Conservation (phyloP, 1,140 invertebrate genomes). For the Drosophila ercepeae region DNA sequence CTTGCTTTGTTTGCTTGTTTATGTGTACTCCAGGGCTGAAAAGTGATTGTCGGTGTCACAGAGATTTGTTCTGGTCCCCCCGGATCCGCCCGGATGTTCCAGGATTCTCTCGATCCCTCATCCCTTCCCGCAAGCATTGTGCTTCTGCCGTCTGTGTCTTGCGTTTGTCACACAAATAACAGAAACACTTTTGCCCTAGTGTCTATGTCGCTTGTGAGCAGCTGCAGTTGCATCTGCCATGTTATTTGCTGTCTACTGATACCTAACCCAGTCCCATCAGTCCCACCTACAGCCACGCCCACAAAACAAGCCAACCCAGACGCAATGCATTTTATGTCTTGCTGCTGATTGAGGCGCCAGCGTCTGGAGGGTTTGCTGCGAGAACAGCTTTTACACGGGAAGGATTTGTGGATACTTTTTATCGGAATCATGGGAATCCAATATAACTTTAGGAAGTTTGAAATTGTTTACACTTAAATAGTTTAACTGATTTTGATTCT, state of each 20-base stretch:
- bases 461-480: no score
- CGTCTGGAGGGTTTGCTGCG: constrained; percentile 35
- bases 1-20: constrained; percentile 43
- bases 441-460: no score
- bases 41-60: constrained; percentile 71
- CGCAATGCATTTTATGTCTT: constrained; percentile 76
- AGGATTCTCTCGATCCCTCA: neutral
- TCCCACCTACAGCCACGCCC: constrained; percentile 37
- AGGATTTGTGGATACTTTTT: neutral
- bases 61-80: constrained; percentile 39
- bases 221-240: constrained; percentile 31
- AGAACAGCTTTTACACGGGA: constrained; percentile 13
- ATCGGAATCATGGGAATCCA: no score
- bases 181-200: constrained; percentile 51
- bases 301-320: constrained; percentile 54
- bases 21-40: constrained; percentile 40
- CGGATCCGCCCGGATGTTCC: neutral
- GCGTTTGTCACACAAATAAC: constrained; percentile 65
- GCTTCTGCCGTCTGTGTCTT: constrained; percentile 26
- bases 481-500: no score
- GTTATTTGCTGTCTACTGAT: constrained; percentile 53
- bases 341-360: constrained; percentile 55
- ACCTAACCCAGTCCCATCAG: constrained; percentile 15
- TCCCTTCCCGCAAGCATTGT: neutral
- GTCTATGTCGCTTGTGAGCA: constrained; percentile 14